These are phyloP conservation scores for Brachyopa scutellaris DNA, from an alignment of 2,888 invertebrate genomes.

Conservation along the genomic window DNA sequence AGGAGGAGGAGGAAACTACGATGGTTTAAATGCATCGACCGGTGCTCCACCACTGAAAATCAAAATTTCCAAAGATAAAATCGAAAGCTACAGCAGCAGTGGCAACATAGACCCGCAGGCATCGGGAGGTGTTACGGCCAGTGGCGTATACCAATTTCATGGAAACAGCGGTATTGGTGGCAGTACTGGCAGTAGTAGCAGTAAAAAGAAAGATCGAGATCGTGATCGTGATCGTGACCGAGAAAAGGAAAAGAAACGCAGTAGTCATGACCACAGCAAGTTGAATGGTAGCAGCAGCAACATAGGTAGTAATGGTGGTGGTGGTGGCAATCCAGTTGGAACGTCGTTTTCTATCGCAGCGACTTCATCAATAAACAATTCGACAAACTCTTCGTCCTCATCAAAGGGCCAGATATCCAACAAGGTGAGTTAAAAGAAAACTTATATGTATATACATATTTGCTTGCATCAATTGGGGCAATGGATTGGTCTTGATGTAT, in stretches of 20 bases:
- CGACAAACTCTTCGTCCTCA: constrained; percentile 64
- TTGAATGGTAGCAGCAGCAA: constrained; percentile 76
- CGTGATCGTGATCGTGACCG: constrained; percentile 78
- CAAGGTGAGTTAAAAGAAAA: constrained; percentile 76
- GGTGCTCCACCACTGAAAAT: constrained; percentile 85
- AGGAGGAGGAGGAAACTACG: constrained; percentile 27
- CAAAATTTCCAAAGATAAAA: constrained; percentile 90
- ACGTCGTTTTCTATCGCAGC: constrained; percentile 39
- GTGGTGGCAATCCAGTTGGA: constrained; percentile 49
- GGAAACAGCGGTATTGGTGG: constrained; percentile 49
- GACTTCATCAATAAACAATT: constrained; percentile 35
- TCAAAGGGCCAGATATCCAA: constrained; percentile 75
- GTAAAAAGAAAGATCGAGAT: constrained; percentile 80
- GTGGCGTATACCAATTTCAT: constrained; percentile 55
- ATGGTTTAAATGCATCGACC: constrained; percentile 16
- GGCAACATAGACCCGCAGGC: constrained; percentile 37
- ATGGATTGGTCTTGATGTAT: background rate
- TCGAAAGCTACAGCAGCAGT: constrained; percentile 82
- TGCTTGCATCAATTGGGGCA: background rate
- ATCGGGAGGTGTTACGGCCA: background rate
- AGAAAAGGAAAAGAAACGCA: constrained; percentile 79
- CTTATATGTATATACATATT: too few species aligned
- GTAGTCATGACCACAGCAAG: constrained; percentile 77
- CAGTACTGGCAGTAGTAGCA: constrained; percentile 74
- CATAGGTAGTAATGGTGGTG: constrained; percentile 43